phyloP scores from a whole-genome alignment of 2,888 invertebrate genomes.

The Antitype chi region DNA sequence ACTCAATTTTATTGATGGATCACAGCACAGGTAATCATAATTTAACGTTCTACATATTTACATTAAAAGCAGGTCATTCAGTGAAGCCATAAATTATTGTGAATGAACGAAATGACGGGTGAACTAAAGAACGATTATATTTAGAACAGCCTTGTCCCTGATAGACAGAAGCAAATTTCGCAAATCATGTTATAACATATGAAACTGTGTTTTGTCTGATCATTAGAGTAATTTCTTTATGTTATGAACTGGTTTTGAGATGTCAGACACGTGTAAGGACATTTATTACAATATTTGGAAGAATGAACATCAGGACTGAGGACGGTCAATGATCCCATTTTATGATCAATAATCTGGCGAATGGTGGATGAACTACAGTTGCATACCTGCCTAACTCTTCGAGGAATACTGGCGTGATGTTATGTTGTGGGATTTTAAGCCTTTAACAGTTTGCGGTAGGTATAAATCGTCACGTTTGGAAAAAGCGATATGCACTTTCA shows the following conservation, averaged over 20 bases:
- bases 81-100: slow-evolving; percentile 21
- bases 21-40: not conserved
- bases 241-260: slow-evolving; percentile 9
- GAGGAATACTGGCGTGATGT: no score
- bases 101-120: slow-evolving; percentile 29
- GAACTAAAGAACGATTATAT: slow-evolving; percentile 30
- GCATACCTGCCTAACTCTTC: no score
- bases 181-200: slow-evolving; percentile 27
- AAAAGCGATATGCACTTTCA: no score
- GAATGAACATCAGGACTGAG: not conserved
- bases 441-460: no score
- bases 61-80: slow-evolving; percentile 19
- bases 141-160: slow-evolving; percentile 54
- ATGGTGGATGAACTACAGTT: no score
- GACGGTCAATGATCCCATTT: not conserved
- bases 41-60: not conserved
- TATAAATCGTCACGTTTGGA: no score
- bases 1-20: not conserved
- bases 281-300: not conserved
- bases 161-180: slow-evolving; percentile 22
- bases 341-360: no score
- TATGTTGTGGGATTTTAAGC: no score
- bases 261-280: slow-evolving; percentile 17
- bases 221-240: slow-evolving; percentile 21
- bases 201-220: slow-evolving; percentile 20